These are phyloP conservation scores for Daktulosphaira vitifoliae DNA, from an alignment of 1,140 invertebrate species.

Conservation along the genomic window DNA sequence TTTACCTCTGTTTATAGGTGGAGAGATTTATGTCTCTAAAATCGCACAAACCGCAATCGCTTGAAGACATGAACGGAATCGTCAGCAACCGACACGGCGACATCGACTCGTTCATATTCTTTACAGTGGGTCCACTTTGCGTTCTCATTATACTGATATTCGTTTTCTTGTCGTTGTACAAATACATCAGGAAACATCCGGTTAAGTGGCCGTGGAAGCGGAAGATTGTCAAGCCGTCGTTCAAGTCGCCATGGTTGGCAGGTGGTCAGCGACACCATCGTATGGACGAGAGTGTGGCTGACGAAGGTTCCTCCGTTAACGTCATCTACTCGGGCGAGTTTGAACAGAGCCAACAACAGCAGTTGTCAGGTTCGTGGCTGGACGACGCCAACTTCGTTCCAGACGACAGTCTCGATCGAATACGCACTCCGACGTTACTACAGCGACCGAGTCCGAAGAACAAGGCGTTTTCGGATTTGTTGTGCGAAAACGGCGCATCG, in stretches of 20 bases:
- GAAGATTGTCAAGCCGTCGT: slow-evolving; percentile 35
- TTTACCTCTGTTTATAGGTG: too few relatives aligned
- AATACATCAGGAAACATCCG: slow-evolving; percentile 36
- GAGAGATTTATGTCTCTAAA: slow-evolving; percentile 35
- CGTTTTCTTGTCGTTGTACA: slow-evolving; percentile 36
- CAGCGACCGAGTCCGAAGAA: slow-evolving; percentile 34
- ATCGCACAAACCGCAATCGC: slow-evolving; percentile 37
- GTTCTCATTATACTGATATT: slow-evolving; percentile 38
- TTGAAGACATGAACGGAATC: slow-evolving; percentile 35
- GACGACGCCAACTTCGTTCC: slow-evolving; percentile 39
- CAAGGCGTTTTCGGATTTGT: slow-evolving; percentile 32
- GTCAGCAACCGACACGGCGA: slow-evolving; percentile 38
- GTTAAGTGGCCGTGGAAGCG: slow-evolving; percentile 40
- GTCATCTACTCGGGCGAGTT: slow-evolving; percentile 42
- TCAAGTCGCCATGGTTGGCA: slow-evolving; percentile 10
- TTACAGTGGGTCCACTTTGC: slow-evolving; percentile 38
- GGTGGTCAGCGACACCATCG: not conserved
- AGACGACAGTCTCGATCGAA: slow-evolving; percentile 37
- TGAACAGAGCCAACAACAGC: slow-evolving; percentile 38
- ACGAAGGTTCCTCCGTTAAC: slow-evolving; percentile 36
- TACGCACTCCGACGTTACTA: slow-evolving; percentile 26
- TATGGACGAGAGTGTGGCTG: slow-evolving; percentile 3
- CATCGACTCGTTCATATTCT: slow-evolving; percentile 40
- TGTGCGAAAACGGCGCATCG: not conserved
- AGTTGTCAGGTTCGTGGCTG: slow-evolving; percentile 38